Evolutionary conservation across 2,113 vertebrate genomes (phyloP).

Genomic region (Gambusia affinis): DNA sequence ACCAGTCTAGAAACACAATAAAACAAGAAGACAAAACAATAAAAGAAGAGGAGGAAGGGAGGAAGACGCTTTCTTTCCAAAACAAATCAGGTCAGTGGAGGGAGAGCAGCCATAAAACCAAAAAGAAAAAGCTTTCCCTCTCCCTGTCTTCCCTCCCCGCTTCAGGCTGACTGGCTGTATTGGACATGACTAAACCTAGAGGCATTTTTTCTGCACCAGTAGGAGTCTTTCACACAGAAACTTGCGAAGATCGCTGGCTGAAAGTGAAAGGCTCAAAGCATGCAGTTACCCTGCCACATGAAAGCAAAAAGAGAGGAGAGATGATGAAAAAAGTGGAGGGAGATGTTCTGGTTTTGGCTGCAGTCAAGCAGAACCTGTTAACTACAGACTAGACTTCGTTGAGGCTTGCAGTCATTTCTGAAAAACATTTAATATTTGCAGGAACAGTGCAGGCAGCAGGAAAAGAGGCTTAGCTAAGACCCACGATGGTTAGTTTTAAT

Average conservation of each 20-base stretch:
- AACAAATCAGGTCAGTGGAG: constrained; percentile 59
- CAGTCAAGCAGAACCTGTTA: constrained; percentile 26
- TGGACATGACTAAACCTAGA: constrained; percentile 61
- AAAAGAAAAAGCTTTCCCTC: constrained; percentile 53
- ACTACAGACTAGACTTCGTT: constrained; percentile 10
- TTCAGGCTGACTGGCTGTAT: constrained; percentile 27
- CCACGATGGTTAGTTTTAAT: constrained; percentile 37
- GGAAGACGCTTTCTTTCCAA: constrained; percentile 51
- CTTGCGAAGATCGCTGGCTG: constrained; percentile 23
- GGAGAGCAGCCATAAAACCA: constrained; percentile 68
- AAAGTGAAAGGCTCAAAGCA: constrained; percentile 36
- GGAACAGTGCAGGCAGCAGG: not conserved
- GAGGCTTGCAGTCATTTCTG: constrained; percentile 6
- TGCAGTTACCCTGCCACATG: constrained; percentile 3
- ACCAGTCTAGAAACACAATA: constrained; percentile 4
- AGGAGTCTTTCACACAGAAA: constrained; percentile 43
- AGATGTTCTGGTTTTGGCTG: constrained; percentile 40
- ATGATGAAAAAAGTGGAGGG: constrained; percentile 3
- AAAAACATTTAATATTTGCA: constrained; percentile 26
- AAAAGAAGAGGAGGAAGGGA: constrained; percentile 6
- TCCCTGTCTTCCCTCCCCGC: constrained; percentile 38
- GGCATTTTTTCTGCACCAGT: constrained; percentile 54
- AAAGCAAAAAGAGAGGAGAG: constrained; percentile 14
- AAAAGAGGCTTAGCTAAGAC: constrained; percentile 38
- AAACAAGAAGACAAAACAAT: constrained; percentile 10